Evolutionary conservation across 2,113 vertebrate species (phyloP), one percentile per base, ranked within the genome.

Genomic region (Nothobranchius kuhntae): DNA sequence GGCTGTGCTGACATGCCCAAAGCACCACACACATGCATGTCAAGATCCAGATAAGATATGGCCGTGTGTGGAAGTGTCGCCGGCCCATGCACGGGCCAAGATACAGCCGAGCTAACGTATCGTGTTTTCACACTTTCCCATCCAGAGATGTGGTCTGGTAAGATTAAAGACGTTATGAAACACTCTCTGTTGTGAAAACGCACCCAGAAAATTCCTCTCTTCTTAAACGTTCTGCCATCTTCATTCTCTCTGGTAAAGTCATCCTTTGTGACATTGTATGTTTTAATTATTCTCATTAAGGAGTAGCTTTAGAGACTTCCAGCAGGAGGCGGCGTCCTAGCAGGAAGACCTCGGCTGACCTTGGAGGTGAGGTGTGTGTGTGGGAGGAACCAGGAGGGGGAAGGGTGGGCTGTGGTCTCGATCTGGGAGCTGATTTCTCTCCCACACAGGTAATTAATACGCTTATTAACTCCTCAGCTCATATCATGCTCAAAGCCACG

Each of bases 361-460:
- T 89, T 75, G 77, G 75, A 81, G 70, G 70, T 57, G 51, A 21
- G 2, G 57, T 14, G 9, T 44, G 42, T 5, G 17, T 57, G 84
- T 69, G 71, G 61, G 73, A 55, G 75, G 68, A 30, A 30, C 30
- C 47, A 0, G 6, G 17, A 44, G 35, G 3, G 6, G 14, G 35
- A 17, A 7, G 1, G 50, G 15, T 17, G 26, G 13, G 3, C 52
- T 61, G 63, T 0, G 53, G 68, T 51, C 10, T 78, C 44, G 47
- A 79, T 60, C 62, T 56, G 83, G 80, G 85, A 86, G 76, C 60
- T 52, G 70, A 55, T 80, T 85, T 80, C 78, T 85, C 86, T 89
- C 81, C 80, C 77, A 65, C 85, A 78, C 81, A 82, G 84, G 84
- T 87, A 86, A 89, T 91, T 91, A 91, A 86, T 84, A 87, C 61